Percentiles rank a stretch among this genome's conserved stretches.
These are phyloP conservation scores for Pristionchus exspectatus DNA, from an alignment of 2,888 invertebrate genomes.

Conservation along the genomic window DNA sequence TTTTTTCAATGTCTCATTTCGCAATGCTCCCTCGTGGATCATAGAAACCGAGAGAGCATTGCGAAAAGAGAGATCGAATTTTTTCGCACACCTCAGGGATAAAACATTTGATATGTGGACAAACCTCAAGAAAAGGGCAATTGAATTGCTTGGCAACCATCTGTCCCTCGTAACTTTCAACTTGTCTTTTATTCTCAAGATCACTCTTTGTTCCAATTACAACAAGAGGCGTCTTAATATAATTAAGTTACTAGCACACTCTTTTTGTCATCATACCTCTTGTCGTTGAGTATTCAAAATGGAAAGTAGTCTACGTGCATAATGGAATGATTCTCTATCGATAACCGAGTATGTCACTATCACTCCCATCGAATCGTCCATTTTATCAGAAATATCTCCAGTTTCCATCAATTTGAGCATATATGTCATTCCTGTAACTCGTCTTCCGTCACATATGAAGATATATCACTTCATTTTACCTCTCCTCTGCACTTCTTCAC, in stretches of 20 bases:
- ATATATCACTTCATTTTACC: not conserved
- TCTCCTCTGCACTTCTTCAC: not conserved
- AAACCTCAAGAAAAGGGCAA: constrained; percentile 50
- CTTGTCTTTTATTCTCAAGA: constrained; percentile 48
- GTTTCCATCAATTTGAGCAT: constrained; percentile 49
- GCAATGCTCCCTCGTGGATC: too few species aligned
- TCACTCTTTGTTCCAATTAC: constrained; percentile 51
- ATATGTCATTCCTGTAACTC: constrained; percentile 19
- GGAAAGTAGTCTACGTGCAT: constrained; percentile 2
- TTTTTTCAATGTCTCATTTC: too few species aligned
- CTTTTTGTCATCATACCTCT: not conserved
- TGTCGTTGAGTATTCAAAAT: not conserved
- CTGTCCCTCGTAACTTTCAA: constrained; percentile 50
- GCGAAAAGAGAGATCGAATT: too few species aligned
- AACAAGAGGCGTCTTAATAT: constrained; percentile 41
- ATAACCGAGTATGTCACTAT: constrained; percentile 44
- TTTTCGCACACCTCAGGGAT: too few species aligned
- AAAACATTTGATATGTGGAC: not conserved
- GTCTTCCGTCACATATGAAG: not conserved
- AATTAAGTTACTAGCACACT: not conserved
- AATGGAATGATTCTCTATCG: constrained; percentile 48
- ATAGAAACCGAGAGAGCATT: too few species aligned
- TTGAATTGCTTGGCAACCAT: constrained; percentile 43
- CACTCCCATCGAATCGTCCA: not conserved
- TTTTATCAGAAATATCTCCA: not conserved